Evolutionary conservation across 2,797 vertebrate species (phyloP), one percentile per base, ranked within the genome.

Genomic region (Amphiprion clarkii): DNA sequence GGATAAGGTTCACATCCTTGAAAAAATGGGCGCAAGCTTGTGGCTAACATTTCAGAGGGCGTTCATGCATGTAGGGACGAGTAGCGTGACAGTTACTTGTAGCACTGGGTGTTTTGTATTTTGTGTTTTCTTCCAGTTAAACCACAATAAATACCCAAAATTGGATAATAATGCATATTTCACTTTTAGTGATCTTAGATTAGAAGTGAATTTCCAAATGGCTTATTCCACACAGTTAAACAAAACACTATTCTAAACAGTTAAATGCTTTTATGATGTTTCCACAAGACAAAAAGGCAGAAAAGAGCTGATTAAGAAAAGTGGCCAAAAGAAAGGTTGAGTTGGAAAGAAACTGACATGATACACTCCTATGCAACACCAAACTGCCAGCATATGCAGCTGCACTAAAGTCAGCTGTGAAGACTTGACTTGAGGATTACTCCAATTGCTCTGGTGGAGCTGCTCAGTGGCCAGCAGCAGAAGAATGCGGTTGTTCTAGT

Each of bases 381-480:
- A 70, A 33, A 16, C 79, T 82, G 83, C 82, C 88, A 88, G 16
- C 68, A 29, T 17, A 49, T 76, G 73, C 88, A 91, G 87, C 87
- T 88, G 85, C 74, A 83, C 71, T 58, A 58, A 79, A 84, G 76
- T 87, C 79, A 83, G 9, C 79, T 48, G 52, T 73, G 68, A 83
- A 71, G 70, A 78, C 63, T 67, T 53, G 42, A 56, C 64, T 71
- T 7, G 71, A 81, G 77, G 76, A 90, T 89, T 85, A 83, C 69
- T 86, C 64, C 70, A 67, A 53, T 59, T 85, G 67, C 79, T 80
- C 63, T 29, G 54, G 73, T 11, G 8, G 48, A 78, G 82, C 61
- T 52, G 53, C 76, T 81, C 64, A 69, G 83, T 83, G 72, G 84
- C 87, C 81, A 78, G 52, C 67, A 71, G 76, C 5, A 66, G 69